These are phyloP conservation scores for Hydrotaea diabolus DNA, from an alignment of 2,888 invertebrate species.

Conservation along the genomic window DNA sequence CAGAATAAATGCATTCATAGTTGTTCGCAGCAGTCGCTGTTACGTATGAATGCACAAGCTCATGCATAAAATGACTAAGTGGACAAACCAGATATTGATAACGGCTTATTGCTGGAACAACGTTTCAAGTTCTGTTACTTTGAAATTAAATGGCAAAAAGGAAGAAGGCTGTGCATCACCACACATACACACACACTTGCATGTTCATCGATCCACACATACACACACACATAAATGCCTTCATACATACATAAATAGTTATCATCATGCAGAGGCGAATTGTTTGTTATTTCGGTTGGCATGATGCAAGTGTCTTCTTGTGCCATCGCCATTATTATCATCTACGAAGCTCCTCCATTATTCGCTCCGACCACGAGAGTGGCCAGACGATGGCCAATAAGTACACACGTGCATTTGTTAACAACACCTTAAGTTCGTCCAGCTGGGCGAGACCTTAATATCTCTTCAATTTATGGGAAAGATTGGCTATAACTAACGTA, in stretches of 20 bases:
- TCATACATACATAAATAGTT: constrained; percentile 39
- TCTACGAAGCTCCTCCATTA: constrained; percentile 46
- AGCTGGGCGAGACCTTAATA: no score
- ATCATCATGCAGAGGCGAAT: constrained; percentile 65
- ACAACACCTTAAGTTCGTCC: no score
- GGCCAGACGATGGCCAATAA: constrained; percentile 36
- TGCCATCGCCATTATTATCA: constrained; percentile 65
- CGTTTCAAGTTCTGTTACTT: constrained; percentile 76
- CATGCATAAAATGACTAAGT: constrained; percentile 72
- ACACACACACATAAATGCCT: neutral
- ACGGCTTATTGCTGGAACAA: constrained; percentile 76
- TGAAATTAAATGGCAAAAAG: constrained; percentile 69
- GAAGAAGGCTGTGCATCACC: constrained; percentile 63
- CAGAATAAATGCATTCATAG: constrained; percentile 46
- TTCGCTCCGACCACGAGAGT: constrained; percentile 40
- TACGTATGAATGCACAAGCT: constrained; percentile 56
- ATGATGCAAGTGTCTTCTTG: constrained; percentile 64
- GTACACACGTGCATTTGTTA: no score
- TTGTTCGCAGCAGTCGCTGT: constrained; percentile 60
- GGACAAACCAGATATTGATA: constrained; percentile 80
- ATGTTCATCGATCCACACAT: constrained; percentile 49
- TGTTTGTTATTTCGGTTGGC: constrained; percentile 44
- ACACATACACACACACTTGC: constrained; percentile 1
- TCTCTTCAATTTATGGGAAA: no score
- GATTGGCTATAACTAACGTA: no score